Evolutionary conservation across 2,113 vertebrate genomes (phyloP), one percentile per base, ranked within the genome.

Genomic region (Chrysemys picta): DNA sequence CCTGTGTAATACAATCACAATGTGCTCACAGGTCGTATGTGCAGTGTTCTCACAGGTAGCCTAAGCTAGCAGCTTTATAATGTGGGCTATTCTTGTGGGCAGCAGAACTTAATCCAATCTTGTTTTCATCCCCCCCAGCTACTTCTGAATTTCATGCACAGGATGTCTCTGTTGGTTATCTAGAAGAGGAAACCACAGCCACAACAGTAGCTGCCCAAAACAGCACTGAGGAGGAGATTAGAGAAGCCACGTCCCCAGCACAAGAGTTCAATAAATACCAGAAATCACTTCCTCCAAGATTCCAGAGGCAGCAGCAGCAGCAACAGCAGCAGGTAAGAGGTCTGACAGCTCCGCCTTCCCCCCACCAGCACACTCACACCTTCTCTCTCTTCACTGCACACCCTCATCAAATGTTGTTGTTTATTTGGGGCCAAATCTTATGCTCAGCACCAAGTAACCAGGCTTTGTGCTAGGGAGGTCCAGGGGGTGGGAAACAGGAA

Each of bases 251-350:
- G 6, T 99, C 99, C 1, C 99, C 99, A 1, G 95, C 98, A 35
- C 99, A 98, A 53, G 99, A 99, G n/a, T 99, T 99, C 89, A 96
- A 53, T 92, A 99, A 99, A 87, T 99, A 98, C 75, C 99, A 99
- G 93, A 99, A 99, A 93, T 97, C 99, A 4, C 97, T 99, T 52
- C 99, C 99, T 6, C 99, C 99, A 1, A 98, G 99, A 22, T 99
- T 99, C 95, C 99, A 99, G 96, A 99, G 99, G 90, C 99, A 99
- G 81, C 98, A 98, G 80, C 42, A 42, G 42, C 97, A 98, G 50
- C 97, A 98, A 91, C 97, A 97, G 81, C 97, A 97, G 91, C 97
- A 97, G 95, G 97, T 98, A 98, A 84, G 98, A 98, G 98, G 97
- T 98, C 56, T 69, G 35, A 91, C 2, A 0, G 10, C 78, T 24